Base-by-base conservation (phyloP, 2,888 invertebrate genomes). In the Melanchra persicariae region DNA sequence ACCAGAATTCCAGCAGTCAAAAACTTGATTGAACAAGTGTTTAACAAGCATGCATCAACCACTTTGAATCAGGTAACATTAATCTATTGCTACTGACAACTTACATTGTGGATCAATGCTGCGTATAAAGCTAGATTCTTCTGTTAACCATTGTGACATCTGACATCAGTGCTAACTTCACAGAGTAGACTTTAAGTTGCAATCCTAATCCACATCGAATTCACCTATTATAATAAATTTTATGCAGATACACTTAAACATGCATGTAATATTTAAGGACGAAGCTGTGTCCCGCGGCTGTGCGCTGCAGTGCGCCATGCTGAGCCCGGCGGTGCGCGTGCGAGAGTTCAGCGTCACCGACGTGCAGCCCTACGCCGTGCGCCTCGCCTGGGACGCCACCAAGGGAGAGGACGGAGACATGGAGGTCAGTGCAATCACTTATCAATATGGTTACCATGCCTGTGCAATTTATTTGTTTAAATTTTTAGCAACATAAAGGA, bases 201-300 rank as follows among this genome's bases (percentile, higher is more conserved):
- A 30, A 30, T 3, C 3, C 30, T 30, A 30, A 30, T 30, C 30
- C 30, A 30, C 30, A 5, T 30, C 30, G 4, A 30, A 30, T 30
- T 1, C 6, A 30, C 30, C 30, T 30, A 3, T 30, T 30, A 30
- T n/a, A n/a, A n/a, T n/a, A 30, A 30, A 30, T 30, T 30, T 30
- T 30, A 30, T n/a, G n/a, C n/a, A n/a, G n/a, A n/a, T n/a, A n/a
- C n/a, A n/a, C n/a, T n/a, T 30, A 34, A 71, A 49, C 51, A 15
- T 45, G 22, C 1, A 47, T 74, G 9, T 37, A 30, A n/a, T 30
- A 40, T 51, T 65, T 22, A 77, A 96, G 94, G 99, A 99, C 92
- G 99, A 99, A 94, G 98, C 99, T 0, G 99, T 99, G 37, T 97
- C 99, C 4, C 97, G 99, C 71, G 99, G 99, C 4, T 99, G 99